phyloP scores from a whole-genome alignment of 2,797 vertebrate genomes.

The Pangasius krempfi region DNA sequence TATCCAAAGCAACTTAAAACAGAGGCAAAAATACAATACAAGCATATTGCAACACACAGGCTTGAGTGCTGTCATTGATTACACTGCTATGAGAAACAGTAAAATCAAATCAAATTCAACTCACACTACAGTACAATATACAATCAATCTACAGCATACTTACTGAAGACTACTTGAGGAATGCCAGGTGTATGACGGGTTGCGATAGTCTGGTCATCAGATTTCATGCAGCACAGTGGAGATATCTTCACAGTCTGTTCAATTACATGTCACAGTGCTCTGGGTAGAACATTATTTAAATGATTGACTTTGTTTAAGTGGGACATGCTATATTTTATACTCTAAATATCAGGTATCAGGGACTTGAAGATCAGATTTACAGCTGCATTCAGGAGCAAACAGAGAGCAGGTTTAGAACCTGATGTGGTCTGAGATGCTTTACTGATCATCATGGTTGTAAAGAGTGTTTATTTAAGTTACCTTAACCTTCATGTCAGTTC shows the following conservation, averaged over 20 bases:
- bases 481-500: background rate
- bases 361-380: background rate
- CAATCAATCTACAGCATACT: background rate
- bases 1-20: background rate
- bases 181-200: background rate
- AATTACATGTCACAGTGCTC: background rate
- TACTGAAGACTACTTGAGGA: background rate
- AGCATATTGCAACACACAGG: background rate
- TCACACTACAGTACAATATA: background rate
- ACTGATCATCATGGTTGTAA: background rate
- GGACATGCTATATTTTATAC: background rate
- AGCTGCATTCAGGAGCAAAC: background rate
- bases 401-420: background rate
- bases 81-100: background rate
- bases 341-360: background rate
- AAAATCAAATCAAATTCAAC: background rate
- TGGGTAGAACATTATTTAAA: background rate
- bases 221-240: background rate
- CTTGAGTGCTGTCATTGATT: background rate
- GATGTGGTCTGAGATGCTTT: background rate
- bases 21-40: background rate
- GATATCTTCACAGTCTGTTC: background rate
- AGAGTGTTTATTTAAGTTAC: background rate
- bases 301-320: background rate
- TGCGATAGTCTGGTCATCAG: background rate